Base-by-base conservation (phyloP, 2,888 invertebrate genomes). In the Megastigmus dorsalis region DNA sequence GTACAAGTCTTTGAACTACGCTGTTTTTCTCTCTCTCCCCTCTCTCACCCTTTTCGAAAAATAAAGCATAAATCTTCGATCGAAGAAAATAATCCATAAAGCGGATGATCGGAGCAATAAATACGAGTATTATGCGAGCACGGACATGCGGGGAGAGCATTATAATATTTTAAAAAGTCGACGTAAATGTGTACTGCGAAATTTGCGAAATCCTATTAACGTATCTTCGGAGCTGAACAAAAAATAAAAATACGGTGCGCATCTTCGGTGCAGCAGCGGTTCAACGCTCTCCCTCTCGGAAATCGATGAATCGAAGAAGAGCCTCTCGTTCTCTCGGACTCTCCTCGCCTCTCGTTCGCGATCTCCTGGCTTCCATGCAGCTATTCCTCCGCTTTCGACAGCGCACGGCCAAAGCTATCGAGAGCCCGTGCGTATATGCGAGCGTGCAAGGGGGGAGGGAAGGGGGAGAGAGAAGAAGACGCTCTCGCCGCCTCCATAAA, bases 401-500 rank as follows among this genome's bases (percentile, higher is more conserved):
- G 71, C 38, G 38, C 13, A 20, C 23, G 36, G 54, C 36, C 43
- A 6, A 48, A 55, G 45, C 33, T 15, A 54, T 15, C 2, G 15
- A 30, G 23, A 28, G 15, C 18, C 20, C 18, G 9, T 5, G 33
- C 23, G 13, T 50, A 26, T 50, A 26, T 50, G 10, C 20, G 41
- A 36, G 20, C 60, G 60, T 52, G 48, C 66, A 55, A 38, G 63
- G 66, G 70, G 50, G 38, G 50, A 36, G 50, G 43, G 7, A 20
- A 65, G 38, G 18, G 65, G 18, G 54, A 60, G 41, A 55, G 55
- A 52, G 60, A n/a, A 57, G 55, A 57, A 66, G 69, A 67, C 52
- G 71, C 54, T 28, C 52, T 68, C 62, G 50, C 43, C 69, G 67
- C 66, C 71, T 76, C 80, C 84, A 87, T 87, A 87, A 87, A 87